Evolutionary conservation across 2,113 vertebrate genomes (phyloP), one percentile per base, ranked within the genome.

Genomic region (Hippocampus zosterae): DNA sequence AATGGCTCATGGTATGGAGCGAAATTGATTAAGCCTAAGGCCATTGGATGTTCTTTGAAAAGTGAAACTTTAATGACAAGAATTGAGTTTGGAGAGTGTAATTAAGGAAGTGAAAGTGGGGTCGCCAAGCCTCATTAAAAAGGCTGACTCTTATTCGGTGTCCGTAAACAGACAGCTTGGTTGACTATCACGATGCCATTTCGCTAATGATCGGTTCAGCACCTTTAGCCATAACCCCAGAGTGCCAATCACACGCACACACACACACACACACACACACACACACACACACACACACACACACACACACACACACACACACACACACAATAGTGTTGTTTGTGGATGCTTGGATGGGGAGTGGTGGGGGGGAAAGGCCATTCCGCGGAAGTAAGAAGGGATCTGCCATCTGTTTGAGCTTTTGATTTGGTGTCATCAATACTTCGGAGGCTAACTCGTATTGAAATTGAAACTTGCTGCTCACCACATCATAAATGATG

Each of bases 161-260:
- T 75, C 68, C 73, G 65, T 81, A 82, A 87, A 90, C 90, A 92
- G 90, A 92, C 91, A 91, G 88, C 42, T 27, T 56, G 50, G 76
- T 79, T 77, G 77, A 70, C 70, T 68, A 88, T 85, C 77, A 85
- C 73, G 84, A 83, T 88, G 80, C 81, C 84, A 78, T 85, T 88
- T 89, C 85, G 85, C 71, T 91, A 87, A 92, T 92, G 88, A 88
- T 82, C 82, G 83, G 83, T 79, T 78, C 78, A 75, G 72, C 62
- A 71, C 64, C 71, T 69, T 74, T 75, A 68, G 82, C 65, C 29
- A 71, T 77, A 75, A 50, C 68, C 69, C 71, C 48, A 41, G n/a
- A 68, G 21, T 82, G 68, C 69, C 61, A 75, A 73, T 76, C 70
- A 68, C 25, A 74, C 68, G 73, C 71, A 73, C 75, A 76, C 68